Evolutionary conservation across 1,140 invertebrate species (phyloP), one percentile per base, ranked within the genome.

Genomic region (Philopotamus ludificatus): DNA sequence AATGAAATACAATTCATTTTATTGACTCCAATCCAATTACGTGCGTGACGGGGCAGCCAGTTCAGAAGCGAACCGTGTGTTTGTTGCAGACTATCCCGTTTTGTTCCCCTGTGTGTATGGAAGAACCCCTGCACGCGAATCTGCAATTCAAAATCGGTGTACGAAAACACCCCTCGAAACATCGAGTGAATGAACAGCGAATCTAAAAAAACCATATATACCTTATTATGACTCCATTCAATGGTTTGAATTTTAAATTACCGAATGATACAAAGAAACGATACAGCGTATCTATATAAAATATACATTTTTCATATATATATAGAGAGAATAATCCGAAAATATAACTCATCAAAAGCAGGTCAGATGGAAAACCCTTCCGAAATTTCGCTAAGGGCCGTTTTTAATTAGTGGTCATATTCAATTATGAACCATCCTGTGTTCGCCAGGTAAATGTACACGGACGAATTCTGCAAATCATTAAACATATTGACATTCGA

Each of bases 1-100:
- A 60, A 60, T 60, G 42, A 60, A 60, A 60, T 60, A 39, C 57
- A 60, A 60, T 60, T 60, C 57, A 39, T 47, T 60, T 60, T 60
- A 60, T 60, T 60, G 57, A 60, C 57, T 60, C 41, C 20, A 16
- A 60, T 60, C 57, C 57, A 60, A 60, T 60, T 60, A 47, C 44
- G 42, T 21, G 42, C 57, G 57, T 60, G 57, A 60, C 57, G 41
- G 1, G 53, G 34, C 53, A 21, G 26, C 1, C 28, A 22, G 23
- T 26, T 54, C 23, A 2, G 16, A 22, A n/a, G 15, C 8, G 51
- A 42, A n/a, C n/a, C n/a, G n/a, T n/a, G n/a, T n/a, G n/a, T n/a
- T n/a, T n/a, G n/a, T n/a, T n/a, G n/a, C n/a, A n/a, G n/a, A 12
- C 10, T 16, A 20, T 20, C 44, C 44, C 44, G 18, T 47, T 47